Evolutionary conservation across 2,888 invertebrate species (phyloP).

Genomic region (Dasypogon diadema): DNA sequence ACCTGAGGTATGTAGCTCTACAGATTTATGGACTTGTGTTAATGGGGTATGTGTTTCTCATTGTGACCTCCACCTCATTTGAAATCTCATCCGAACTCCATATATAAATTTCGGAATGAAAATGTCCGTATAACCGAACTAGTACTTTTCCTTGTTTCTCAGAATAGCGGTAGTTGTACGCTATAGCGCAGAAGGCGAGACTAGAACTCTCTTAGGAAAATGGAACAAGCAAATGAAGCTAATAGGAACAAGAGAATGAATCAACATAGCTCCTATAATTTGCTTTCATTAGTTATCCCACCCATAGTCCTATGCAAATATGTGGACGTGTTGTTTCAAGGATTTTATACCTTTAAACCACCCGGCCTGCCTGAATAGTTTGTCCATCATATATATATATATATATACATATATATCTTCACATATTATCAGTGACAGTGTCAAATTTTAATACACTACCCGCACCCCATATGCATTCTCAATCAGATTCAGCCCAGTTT

Average conservation of each 20-base stretch:
- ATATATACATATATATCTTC: too few relatives aligned
- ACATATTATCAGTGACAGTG: background rate
- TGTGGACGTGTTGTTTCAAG: slow-evolving; percentile 17
- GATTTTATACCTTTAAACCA: background rate
- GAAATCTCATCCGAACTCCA: slow-evolving; percentile 5
- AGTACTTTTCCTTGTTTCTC: background rate
- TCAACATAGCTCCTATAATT: slow-evolving; percentile 51
- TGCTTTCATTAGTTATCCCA: slow-evolving; percentile 52
- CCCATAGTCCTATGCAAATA: slow-evolving; percentile 26
- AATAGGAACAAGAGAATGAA: slow-evolving; percentile 21
- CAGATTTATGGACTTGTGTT: slow-evolving; percentile 19
- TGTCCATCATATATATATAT: slow-evolving; percentile 4
- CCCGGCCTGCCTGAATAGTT: background rate
- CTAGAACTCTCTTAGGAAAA: slow-evolving; percentile 14
- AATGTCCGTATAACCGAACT: slow-evolving; percentile 6
- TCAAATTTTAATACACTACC: slow-evolving; percentile 10
- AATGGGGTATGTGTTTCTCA: slow-evolving; percentile 30
- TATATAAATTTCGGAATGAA: slow-evolving; percentile 14
- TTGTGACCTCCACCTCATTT: slow-evolving; percentile 3
- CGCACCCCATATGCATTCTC: slow-evolving; percentile 21
- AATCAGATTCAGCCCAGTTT: slow-evolving; percentile 5
- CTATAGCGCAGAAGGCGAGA: background rate
- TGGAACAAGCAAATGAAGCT: slow-evolving; percentile 42
- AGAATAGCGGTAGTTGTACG: background rate
- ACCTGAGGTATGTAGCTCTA: slow-evolving; percentile 73